These are phyloP conservation scores for Caenorhabditis parvicauda DNA, from an alignment of 2,888 invertebrate species.

Conservation along the genomic window DNA sequence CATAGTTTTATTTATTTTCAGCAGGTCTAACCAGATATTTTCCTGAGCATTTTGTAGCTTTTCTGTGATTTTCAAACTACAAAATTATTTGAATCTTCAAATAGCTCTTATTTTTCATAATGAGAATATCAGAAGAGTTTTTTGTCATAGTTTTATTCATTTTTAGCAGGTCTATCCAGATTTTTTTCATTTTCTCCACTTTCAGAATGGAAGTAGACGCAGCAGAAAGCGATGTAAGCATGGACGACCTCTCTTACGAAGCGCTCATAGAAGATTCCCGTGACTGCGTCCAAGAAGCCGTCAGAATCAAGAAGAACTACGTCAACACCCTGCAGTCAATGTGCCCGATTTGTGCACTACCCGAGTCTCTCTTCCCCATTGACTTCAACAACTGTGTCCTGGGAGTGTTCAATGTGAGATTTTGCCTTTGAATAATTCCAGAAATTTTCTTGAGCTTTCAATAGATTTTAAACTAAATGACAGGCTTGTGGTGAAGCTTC, in stretches of 20 bases:
- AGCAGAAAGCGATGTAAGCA: constrained; percentile 70
- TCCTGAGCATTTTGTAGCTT: too few relatives aligned
- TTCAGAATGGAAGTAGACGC: constrained; percentile 8
- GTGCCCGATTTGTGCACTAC: constrained; percentile 21
- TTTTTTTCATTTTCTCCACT: constrained; percentile 62
- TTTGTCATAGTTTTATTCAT: neutral
- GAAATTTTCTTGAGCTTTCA: neutral
- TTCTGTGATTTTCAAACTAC: too few relatives aligned
- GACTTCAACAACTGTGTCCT: constrained; percentile 25
- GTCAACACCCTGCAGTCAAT: constrained; percentile 17
- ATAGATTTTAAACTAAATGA: too few relatives aligned
- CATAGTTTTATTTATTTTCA: neutral
- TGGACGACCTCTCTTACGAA: constrained; percentile 50
- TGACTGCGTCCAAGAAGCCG: constrained; percentile 82
- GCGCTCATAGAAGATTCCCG: constrained; percentile 82
- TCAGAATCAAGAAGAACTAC: constrained; percentile 62
- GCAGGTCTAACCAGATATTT: constrained; percentile 64
- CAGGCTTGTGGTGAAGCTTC: too few relatives aligned
- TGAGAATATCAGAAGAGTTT: neutral
- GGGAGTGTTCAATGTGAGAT: constrained; percentile 26
- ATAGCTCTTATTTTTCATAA: too few relatives aligned
- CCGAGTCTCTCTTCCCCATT: constrained; percentile 18
- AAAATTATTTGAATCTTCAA: too few relatives aligned
- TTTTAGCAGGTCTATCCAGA: constrained; percentile 60
- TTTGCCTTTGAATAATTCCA: neutral